Conservation (phyloP, 2,888 invertebrate species). For the Eretmocerus hayati region DNA sequence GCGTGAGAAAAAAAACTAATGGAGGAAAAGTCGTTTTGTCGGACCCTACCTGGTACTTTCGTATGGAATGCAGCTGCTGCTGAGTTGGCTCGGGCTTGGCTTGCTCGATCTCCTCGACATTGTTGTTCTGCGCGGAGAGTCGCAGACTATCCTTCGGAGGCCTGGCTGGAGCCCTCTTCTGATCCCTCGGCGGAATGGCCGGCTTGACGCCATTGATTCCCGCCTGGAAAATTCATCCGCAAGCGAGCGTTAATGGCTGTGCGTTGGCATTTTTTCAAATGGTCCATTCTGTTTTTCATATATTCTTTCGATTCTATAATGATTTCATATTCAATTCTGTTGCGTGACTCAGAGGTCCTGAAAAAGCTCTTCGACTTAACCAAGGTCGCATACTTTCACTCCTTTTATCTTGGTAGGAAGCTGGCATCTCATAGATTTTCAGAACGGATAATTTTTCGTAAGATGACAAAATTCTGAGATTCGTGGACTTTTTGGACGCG, state of each 20-base stretch:
- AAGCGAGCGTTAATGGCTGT: not conserved
- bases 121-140: conserved; percentile 43
- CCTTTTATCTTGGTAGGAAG: no score
- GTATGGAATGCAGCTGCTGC: conserved; percentile 86
- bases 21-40: not conserved
- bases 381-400: no score
- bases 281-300: not conserved
- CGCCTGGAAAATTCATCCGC: conserved; percentile 34
- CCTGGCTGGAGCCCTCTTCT: conserved; percentile 59
- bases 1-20: no score
- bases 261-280: not conserved
- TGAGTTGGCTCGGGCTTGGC: conserved; percentile 62
- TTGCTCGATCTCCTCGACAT: conserved; percentile 47
- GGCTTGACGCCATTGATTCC: conserved; percentile 49
- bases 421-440: no score
- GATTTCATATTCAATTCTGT: no score
- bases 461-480: no score
- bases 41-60: conserved; percentile 74
- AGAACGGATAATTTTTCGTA: no score
- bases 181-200: conserved; percentile 61
- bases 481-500: no score
- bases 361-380: no score
- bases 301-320: not conserved
- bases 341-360: no score
- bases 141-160: conserved; percentile 62